Evolutionary conservation across 2,113 vertebrate genomes (phyloP), one percentile per base, ranked within the genome.

Genomic region (Percina caprodes): DNA sequence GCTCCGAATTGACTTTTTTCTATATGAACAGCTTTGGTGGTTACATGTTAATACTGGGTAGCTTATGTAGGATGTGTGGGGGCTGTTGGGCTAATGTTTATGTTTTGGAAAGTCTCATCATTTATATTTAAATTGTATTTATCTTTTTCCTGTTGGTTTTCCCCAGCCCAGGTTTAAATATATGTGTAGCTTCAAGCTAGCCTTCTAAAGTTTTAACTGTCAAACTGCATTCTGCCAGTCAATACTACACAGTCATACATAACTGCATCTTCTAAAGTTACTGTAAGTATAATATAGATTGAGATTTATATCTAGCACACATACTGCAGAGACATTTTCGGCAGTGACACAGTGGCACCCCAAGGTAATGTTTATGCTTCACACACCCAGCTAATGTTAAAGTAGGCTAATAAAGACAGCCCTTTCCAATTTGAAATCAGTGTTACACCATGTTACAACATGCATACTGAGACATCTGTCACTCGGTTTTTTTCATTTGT

Each of bases 401-500:
- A 85, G 80, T 88, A 30, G 30, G 30, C 30, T 30, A 71, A 88
- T 83, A 84, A 86, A 91, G 78, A 88, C 80, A 84, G 78, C 48
- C 82, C 74, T 80, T 82, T 85, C 77, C 80, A 87, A 84, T 91
- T 92, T 92, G 26, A 83, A 89, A 80, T 85, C 72, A 78, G 66
- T 74, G 84, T 89, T 85, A 90, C 82, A 80, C 33, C 0, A 35
- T 84, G 77, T 89, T 89, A 87, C 83, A 85, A 82, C 79, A 85
- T 79, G 85, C 86, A 90, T 90, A 86, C 86, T 75, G 83, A 86
- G 80, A 86, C 73, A 84, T 88, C 65, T 46, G 14, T 69, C 62
- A 69, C 13, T 78, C 52, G 14, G 39, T 69, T 69, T 56, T 68
- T 55, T 15, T 51, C 10, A 19, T 35, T 42, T 39, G 21, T 74